Evolutionary conservation across 2,888 invertebrate species (phyloP), one percentile per base, ranked within the genome.

Genomic region (Pecten maximus): DNA sequence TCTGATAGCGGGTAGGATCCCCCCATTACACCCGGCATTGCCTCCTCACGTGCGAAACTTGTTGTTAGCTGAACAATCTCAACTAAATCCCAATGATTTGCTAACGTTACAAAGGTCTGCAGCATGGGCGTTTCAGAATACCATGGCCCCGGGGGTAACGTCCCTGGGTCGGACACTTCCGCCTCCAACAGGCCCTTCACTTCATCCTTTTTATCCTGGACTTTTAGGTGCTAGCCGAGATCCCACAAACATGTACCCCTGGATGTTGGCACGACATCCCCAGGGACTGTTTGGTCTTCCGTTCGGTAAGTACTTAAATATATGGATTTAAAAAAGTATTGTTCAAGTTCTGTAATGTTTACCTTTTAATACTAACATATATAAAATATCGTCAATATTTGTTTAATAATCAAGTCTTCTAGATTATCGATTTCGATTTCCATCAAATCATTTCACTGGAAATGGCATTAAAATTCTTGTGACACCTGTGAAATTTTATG

Each of bases 11-110:
- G 89, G 91, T 12, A 89, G 91, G 48, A 91, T 92, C 60, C 91
- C 91, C 0, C 91, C 91, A 23, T 50, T 92, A 16, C 91, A 92
- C 40, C 91, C 91, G 8, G 89, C 91, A 87, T 50, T 92, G 39
- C 91, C 91, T 23, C 87, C 89, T 23, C 90, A 92, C 48, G 89
- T 92, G 16, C 89, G 91, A 74, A 91, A 89, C 50, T 54, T 92
- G 6, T 87, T 92, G 16, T 40, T 92, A 28, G 88, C 88, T 10
- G 48, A 88, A 2, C 87, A 88, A 39, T 87, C 88, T n/a, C 74
- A 88, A 15, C 60, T 87, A 28, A 60, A 54, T 35, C 89, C 86
- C 50, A 87, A 87, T 74, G 91, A 92, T 23, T 50, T 92, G 10
- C 74, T 92, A 10, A 88, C 89, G 48, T 74, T 91, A 40, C 91